Conservation (phyloP, 2,113 vertebrate genomes). For the Gambusia affinis region DNA sequence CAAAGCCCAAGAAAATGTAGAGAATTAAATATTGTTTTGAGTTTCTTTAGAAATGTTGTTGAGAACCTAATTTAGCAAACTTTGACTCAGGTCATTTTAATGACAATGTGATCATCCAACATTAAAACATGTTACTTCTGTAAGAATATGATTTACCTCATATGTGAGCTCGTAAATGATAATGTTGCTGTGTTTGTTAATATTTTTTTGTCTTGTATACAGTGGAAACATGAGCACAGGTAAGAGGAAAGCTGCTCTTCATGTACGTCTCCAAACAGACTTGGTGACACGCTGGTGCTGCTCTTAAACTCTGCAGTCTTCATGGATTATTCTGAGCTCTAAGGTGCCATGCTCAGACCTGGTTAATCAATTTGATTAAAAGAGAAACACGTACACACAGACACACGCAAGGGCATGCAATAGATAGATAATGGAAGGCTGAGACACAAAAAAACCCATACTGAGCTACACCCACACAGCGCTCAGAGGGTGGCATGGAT, state of each 20-base stretch:
- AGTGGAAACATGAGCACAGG: conserved; percentile 37
- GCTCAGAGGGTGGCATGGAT: conserved; percentile 66
- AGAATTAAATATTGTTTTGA: too few relatives aligned
- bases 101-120: neutral
- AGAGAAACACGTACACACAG: conserved; percentile 3
- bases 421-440: conserved; percentile 14
- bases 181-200: neutral
- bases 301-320: conserved; percentile 21
- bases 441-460: conserved; percentile 31
- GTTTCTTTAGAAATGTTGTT: too few relatives aligned
- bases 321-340: conserved; percentile 31
- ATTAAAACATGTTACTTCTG: neutral
- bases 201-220: neutral
- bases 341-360: conserved; percentile 3
- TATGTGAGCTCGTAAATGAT: neutral
- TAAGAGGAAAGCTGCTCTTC: conserved; percentile 11
- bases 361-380: conserved; percentile 31
- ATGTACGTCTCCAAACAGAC: conserved; percentile 31
- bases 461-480: conserved; percentile 36
- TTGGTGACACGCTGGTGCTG: conserved; percentile 9
- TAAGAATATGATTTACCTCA: neutral
- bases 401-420: conserved; percentile 4
- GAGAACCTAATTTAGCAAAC: neutral
- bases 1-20: too few relatives aligned
- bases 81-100: neutral